Conservation (phyloP, 92 coral and sea anemone species). For the Hydrozoanthus gracilis region DNA sequence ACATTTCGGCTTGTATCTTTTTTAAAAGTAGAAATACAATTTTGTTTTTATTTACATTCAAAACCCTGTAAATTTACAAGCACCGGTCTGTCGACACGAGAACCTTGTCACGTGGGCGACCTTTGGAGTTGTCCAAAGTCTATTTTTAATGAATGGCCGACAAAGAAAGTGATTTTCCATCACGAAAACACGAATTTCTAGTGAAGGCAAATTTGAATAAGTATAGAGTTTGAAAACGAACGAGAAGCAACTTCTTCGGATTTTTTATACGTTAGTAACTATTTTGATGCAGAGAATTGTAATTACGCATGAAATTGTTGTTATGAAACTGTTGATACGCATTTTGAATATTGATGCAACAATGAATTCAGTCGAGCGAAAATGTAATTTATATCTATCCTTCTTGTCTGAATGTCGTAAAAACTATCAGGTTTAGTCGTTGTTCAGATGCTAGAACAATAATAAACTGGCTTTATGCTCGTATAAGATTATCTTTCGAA, state of each 20-base stretch:
- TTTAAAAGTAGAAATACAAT: no score
- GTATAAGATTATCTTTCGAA: no score
- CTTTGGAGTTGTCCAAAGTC: conserved; percentile 19
- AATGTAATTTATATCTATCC: neutral
- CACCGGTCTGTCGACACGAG: neutral
- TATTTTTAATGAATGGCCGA: neutral
- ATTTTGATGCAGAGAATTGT: neutral
- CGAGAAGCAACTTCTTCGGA: neutral
- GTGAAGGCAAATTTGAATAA: no score
- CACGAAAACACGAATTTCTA: neutral
- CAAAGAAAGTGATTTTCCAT: neutral
- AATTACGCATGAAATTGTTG: neutral
- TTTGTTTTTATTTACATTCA: no score
- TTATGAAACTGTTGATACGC: neutral
- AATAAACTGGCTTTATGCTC: no score
- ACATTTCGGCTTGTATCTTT: no score
- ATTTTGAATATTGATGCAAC: neutral
- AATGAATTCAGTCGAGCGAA: neutral
- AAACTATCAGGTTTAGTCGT: neutral
- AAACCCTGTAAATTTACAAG: no score
- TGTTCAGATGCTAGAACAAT: neutral
- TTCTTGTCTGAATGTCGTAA: neutral
- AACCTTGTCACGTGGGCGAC: neutral
- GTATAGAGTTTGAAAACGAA: neutral
- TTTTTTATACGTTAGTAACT: neutral